Conservation (phyloP, 1,140 invertebrate genomes). For the Drosophila aff. region DNA sequence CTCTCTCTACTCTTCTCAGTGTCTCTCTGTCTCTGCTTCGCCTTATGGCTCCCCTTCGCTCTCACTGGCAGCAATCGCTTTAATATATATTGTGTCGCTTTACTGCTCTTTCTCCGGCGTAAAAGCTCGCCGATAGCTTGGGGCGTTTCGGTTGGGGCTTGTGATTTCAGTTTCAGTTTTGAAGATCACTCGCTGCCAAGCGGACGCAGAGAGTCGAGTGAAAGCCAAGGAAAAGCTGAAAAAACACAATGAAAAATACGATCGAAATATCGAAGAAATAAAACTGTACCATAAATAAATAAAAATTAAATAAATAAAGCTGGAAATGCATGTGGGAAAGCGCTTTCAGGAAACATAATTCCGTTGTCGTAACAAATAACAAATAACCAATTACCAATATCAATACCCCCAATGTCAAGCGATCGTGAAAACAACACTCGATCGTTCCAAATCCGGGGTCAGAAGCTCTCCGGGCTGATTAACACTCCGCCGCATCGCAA, state of each 20-base stretch:
- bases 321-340: slow-evolving; percentile 3
- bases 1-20: slow-evolving; percentile 5
- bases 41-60: background rate
- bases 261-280: background rate
- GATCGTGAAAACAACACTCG: slow-evolving; percentile 46
- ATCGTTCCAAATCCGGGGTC: slow-evolving; percentile 71
- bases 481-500: slow-evolving; percentile 62
- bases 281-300: slow-evolving; percentile 35
- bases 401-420: slow-evolving; percentile 71
- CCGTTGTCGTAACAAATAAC: slow-evolving; percentile 8
- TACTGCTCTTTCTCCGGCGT: slow-evolving; percentile 27
- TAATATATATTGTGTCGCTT: background rate
- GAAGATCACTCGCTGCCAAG: slow-evolving; percentile 66
- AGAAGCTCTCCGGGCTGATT: slow-evolving; percentile 68
- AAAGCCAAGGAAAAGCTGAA: slow-evolving; percentile 8
- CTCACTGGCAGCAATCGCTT: slow-evolving; percentile 4
- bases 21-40: background rate
- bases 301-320: slow-evolving; percentile 51
- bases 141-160: slow-evolving; percentile 45
- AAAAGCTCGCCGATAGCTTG: slow-evolving; percentile 49
- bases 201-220: slow-evolving; percentile 40
- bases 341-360: slow-evolving; percentile 8
- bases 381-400: slow-evolving; percentile 20
- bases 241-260: slow-evolving; percentile 1
- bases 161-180: slow-evolving; percentile 77